Evolutionary conservation across 1,140 invertebrate species (phyloP).

Genomic region (Solenopsis invicta): DNA sequence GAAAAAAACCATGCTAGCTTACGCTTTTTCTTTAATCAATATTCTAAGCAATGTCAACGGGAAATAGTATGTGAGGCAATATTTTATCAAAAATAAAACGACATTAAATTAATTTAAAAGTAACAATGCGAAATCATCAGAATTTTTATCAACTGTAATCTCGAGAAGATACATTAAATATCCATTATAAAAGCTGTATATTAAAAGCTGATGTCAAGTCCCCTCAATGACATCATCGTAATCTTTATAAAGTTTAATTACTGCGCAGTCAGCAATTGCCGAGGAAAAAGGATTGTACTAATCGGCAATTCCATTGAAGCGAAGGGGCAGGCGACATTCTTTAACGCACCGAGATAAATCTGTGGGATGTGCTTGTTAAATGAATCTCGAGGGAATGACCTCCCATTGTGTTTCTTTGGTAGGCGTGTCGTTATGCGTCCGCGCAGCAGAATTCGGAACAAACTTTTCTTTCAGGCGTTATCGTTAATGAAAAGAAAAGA

Average conservation of each 20-base stretch:
- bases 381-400: slow-evolving; percentile 56
- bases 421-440: slow-evolving; percentile 52
- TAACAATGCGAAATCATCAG: neutral
- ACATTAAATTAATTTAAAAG: slow-evolving; percentile 48
- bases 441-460: slow-evolving; percentile 1
- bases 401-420: slow-evolving; percentile 26
- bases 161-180: slow-evolving; percentile 55
- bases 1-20: too few species aligned
- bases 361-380: slow-evolving; percentile 4
- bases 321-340: neutral
- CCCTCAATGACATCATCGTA: slow-evolving; percentile 2
- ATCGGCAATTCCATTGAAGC: slow-evolving; percentile 62
- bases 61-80: neutral
- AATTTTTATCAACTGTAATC: neutral
- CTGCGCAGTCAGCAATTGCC: slow-evolving; percentile 61
- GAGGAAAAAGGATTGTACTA: slow-evolving; percentile 59
- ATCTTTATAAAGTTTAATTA: slow-evolving; percentile 65
- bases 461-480: neutral
- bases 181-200: slow-evolving; percentile 47
- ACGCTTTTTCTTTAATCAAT: too few species aligned
- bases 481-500: neutral
- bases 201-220: slow-evolving; percentile 31
- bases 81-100: neutral
- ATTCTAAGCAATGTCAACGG: too few species aligned
- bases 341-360: slow-evolving; percentile 56